Evolutionary conservation across 2,113 vertebrate species (phyloP), one percentile per base, ranked within the genome.

Genomic region (Marmota flaviventris): DNA sequence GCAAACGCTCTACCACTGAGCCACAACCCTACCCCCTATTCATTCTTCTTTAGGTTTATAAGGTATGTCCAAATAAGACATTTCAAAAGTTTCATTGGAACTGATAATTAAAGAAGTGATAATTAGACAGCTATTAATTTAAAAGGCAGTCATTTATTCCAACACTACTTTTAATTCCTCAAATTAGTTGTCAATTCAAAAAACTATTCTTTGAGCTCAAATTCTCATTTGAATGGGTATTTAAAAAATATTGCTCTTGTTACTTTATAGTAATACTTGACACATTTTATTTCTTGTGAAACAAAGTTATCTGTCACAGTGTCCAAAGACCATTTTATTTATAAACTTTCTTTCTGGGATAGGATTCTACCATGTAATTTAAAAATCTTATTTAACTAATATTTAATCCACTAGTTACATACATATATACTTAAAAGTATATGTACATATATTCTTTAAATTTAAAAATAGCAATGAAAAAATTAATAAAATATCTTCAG

Each of bases 391-490:
- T 84, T 95, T 96, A 81, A 94, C 27, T 86, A 72, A 81, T 81
- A 89, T 61, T 76, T 86, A 67, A 56, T 18, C 78, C 34, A 86
- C 32, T 82, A 75, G 93, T 45, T 76, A 82, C 65, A 86, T 22
- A 93, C 16, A 82, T 27, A 88, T 29, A 79, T 79, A 78, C 16
- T 88, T 95, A 84, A 83, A 95, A 90, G 51, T 87, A 75, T 32
- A 67, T 37, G 70, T 63, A 89, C 4, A 78, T 1, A 63, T 24
- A 85, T 58, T 72, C 53, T 87, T 88, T 75, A 90, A 56, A 91
- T 85, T 91, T 93, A 89, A 93, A 97, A 97, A 85, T 0, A 93
- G 67, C 73, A 85, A 75, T 39, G 32, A 11, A 84, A 95, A 91
- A 90, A 87, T 91, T 61, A 89, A 58, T 91, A 82, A 81, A 92